phyloP scores from a whole-genome alignment of 2,888 invertebrate genomes.

The Pycnomerus fuliginosus region DNA sequence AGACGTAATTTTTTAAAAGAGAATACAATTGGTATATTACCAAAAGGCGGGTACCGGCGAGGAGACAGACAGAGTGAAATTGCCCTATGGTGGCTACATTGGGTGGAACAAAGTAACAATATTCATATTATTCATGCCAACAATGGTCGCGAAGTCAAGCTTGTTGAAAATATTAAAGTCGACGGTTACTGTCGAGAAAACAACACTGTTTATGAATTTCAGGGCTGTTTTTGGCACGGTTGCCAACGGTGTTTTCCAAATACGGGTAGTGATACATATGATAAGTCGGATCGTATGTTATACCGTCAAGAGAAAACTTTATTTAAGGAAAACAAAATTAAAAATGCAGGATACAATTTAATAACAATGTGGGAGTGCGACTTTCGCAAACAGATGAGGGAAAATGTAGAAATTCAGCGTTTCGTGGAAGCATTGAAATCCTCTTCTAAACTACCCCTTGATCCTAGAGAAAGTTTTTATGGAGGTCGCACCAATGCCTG shows the following conservation, averaged over 20 bases:
- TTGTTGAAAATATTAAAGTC: conserved; percentile 19
- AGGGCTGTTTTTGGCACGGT: conserved; percentile 26
- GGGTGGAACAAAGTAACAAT: conserved; percentile 15
- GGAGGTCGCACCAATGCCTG: no score
- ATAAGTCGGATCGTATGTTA: conserved; percentile 5
- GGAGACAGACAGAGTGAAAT: conserved; percentile 24
- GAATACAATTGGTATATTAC: conserved; percentile 37
- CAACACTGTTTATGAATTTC: conserved; percentile 26
- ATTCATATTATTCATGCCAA: no score
- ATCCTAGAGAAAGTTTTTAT: no score
- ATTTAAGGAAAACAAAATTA: no score
- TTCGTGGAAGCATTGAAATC: no score
- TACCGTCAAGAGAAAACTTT: conserved; percentile 4
- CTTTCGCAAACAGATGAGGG: conserved; percentile 6
- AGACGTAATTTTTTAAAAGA: conserved; percentile 15
- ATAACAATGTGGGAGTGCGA: conserved; percentile 26
- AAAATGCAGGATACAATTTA: conserved; percentile 12
- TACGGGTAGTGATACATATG: background rate
- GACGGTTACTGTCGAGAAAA: conserved; percentile 22
- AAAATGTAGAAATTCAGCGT: conserved; percentile 2
- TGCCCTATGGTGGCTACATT: conserved; percentile 13
- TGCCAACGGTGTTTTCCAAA: conserved; percentile 15
- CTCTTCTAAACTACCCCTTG: no score
- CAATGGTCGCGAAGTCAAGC: conserved; percentile 26
- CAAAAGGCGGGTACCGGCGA: conserved; percentile 33